A percentile compares a stretch with the other conserved stretches of the same genome.
Evolutionary conservation across 2,888 invertebrate species (phyloP).

Genomic region (Apotomis capreana): DNA sequence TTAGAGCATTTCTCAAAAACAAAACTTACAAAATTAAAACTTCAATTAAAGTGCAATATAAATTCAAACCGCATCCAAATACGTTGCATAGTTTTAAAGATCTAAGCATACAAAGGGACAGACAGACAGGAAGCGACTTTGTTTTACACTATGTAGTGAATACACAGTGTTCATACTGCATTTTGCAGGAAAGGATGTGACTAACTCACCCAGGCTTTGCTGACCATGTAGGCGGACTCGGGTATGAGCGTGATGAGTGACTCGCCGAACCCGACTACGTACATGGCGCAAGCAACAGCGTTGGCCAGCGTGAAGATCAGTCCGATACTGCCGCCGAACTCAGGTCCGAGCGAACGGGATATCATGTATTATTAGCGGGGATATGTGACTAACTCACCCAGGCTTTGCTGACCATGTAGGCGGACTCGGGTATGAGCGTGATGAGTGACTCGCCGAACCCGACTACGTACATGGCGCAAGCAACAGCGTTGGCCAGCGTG

Average conservation of each 20-base stretch:
- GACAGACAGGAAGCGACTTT: too few species aligned
- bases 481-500: constrained; percentile 97
- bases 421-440: constrained; percentile 84
- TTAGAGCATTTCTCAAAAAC: too few species aligned
- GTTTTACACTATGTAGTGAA: too few species aligned
- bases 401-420: constrained; percentile 73
- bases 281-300: constrained; percentile 98
- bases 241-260: constrained; percentile 89
- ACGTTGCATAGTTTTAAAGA: constrained; percentile 49
- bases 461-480: constrained; percentile 99
- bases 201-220: constrained; percentile 72
- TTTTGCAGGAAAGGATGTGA: not conserved
- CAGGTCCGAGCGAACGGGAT: constrained; percentile 97
- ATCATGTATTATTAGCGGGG: constrained; percentile 93
- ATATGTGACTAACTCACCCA: constrained; percentile 64
- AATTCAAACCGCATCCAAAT: too few species aligned
- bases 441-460: constrained; percentile 97
- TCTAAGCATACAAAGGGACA: too few species aligned
- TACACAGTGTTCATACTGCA: constrained; percentile 72
- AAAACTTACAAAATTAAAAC: too few species aligned
- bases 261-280: constrained; percentile 99
- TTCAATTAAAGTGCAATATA: too few species aligned
- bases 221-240: constrained; percentile 72
- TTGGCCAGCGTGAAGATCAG: constrained; percentile 98
- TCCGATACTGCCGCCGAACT: constrained; percentile 98